These are phyloP conservation scores for Serilophus lunatus DNA, from an alignment of 2,113 vertebrate genomes.

Conservation along the genomic window DNA sequence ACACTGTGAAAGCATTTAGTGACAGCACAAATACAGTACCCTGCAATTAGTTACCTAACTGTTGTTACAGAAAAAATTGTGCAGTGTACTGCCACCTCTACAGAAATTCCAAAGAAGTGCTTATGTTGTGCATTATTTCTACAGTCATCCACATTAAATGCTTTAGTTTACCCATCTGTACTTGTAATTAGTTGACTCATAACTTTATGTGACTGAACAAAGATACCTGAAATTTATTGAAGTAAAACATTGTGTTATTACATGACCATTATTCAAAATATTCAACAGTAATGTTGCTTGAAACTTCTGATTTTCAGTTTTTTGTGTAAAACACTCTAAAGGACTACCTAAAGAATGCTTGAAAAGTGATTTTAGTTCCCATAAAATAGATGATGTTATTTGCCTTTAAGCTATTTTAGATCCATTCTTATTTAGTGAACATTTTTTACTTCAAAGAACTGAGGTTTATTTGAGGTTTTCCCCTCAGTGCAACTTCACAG, in stretches of 20 bases:
- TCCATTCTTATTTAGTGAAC: not conserved
- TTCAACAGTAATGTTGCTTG: not conserved
- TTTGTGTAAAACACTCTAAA: not conserved
- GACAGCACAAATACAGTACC: slow-evolving; percentile 11
- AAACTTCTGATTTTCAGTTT: slow-evolving; percentile 37
- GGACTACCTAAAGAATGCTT: not conserved
- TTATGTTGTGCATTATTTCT: slow-evolving; percentile 10
- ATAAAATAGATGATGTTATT: not conserved
- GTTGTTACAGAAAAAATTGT: not conserved
- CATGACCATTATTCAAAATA: not conserved
- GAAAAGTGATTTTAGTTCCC: not conserved
- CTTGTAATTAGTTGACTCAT: not conserved
- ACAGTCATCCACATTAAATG: not conserved
- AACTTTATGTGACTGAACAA: not conserved
- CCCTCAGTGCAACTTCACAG: not conserved
- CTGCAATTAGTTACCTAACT: slow-evolving; percentile 38
- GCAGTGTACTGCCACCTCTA: not conserved
- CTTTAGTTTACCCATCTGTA: slow-evolving; percentile 12
- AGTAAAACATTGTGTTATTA: not conserved
- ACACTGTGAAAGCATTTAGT: slow-evolving; percentile 39
- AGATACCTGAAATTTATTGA: not conserved
- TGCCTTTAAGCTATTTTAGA: not conserved
- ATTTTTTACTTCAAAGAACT: slow-evolving; percentile 21
- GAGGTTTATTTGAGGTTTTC: not conserved
- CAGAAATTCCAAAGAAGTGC: not conserved